Base-by-base conservation (phyloP, 2,797 vertebrate genomes). In the Pseudocheirus occidentalis region DNA sequence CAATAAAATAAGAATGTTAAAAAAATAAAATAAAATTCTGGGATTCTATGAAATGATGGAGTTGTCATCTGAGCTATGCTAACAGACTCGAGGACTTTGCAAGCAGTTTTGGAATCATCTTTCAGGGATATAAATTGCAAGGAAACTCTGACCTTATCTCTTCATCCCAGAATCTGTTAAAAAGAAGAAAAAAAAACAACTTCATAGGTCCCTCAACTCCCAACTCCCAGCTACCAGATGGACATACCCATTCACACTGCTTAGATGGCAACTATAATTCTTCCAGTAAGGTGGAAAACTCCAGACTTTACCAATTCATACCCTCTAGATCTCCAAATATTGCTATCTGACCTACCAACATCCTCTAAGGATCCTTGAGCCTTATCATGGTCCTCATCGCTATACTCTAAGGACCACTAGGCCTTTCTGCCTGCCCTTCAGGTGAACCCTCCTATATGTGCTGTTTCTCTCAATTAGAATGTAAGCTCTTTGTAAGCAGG, bases 71-170 rank as follows among this genome's bases (percentile, higher is more conserved):
- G 40, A 81, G 73, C n/a, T 46, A 21, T 10, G 1, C 34, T 81
- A 24, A 81, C 18, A 81, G 40, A 81, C 40, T 40, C 1, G 0
- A 2, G 3, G 0, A 94, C 56, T 89, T 92, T 9, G 54, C 29
- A 29, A 90, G n/a, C n/a, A 81, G 21, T 87, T 93, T 90, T 50
- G 90, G 54, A 91, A 40, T 11, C 58, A 92, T 56, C 0, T 94
- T 95, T 96, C 90, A 57, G 92, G 93, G 91, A 96, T 34, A 94
- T 94, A 89, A 73, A 50, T 55, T 92, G 52, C 89, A 93, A 55
- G 59, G 55, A 91, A 95, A 66, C 92, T 92, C 56, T 89, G 89
- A 59, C 34, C 10, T 52, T 73, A 59, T 81, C 34, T 14, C 89
- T 94, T 95, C 66, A 46, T 58, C 50, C 50, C 29, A 27, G 93